Base-by-base conservation (phyloP, 2,113 vertebrate genomes). In the Hippocampus guttulatus region DNA sequence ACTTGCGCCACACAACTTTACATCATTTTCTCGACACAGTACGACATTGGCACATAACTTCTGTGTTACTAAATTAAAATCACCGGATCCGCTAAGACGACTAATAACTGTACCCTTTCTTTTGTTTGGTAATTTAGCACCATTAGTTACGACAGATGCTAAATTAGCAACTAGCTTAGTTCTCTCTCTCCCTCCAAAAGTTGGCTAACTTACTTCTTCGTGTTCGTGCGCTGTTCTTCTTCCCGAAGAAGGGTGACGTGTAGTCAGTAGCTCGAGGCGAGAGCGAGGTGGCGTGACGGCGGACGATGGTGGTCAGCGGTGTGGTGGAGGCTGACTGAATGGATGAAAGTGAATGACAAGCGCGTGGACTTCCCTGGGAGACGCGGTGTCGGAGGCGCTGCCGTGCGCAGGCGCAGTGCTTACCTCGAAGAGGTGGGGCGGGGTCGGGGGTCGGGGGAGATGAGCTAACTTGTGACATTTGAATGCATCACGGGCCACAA, bases 401-500 rank as follows among this genome's bases (percentile, higher is more conserved):
- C 3, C 4, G 1, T 38, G 61, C 88, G 88, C 87, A 90, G 85
- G 88, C 87, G 88, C 81, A 4, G 41, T 5, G 2, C 12, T 27
- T 38, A 30, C 21, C 47, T 41, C 21, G 14, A n/a, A 8, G 41
- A 27, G 41, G 64, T 7, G 23, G 41, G 62, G 3, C 1, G 63
- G 20, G 2, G 20, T 11, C 1, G 30, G 30, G 0, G 33, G 5
- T 38, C 1, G 33, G 30, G 33, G 33, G 8, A 16, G 15, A n/a
- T 8, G 16, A 2, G n/a, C 20, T 10, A 40, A 21, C 63, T 64
- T 43, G 40, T 64, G 63, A 64, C 38, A 47, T 23, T 65, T 45
- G 43, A 65, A 65, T 23, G 43, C 64, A 65, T 65, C n/a, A 47
- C 15, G n/a, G 63, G 63, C 41, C 21, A 23, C 15, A 64, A 23